Percentiles rank a stretch among this genome's conserved stretches.
Evolutionary conservation across 2,888 invertebrate species (phyloP).

Genomic region (Cosmopolites sordidus): DNA sequence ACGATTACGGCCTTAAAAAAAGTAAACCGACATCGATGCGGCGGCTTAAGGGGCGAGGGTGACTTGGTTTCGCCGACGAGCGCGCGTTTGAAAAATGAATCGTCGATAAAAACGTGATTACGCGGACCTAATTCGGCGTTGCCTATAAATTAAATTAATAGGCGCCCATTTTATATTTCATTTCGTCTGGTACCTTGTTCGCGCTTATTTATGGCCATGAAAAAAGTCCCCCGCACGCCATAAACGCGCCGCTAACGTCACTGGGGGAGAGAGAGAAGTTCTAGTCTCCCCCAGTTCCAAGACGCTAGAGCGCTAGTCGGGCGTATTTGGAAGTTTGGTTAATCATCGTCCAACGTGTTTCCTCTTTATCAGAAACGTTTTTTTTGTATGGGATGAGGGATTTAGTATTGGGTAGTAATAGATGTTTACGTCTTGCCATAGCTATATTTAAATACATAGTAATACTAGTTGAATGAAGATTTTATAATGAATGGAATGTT

Average conservation of each 20-base stretch:
- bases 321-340: slow-evolving; percentile 9
- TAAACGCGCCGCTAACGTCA: slow-evolving; percentile 14
- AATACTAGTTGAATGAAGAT: too few species aligned
- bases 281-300: slow-evolving; percentile 23
- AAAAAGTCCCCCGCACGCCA: slow-evolving; percentile 29
- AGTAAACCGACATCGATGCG: too few species aligned
- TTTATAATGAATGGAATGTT: too few species aligned
- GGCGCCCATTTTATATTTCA: slow-evolving; percentile 39
- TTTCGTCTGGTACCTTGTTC: slow-evolving; percentile 38
- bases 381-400: too few species aligned
- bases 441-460: too few species aligned
- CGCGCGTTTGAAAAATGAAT: slow-evolving; percentile 11
- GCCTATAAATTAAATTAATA: slow-evolving; percentile 39
- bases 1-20: too few species aligned
- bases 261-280: slow-evolving; percentile 27
- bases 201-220: slow-evolving; percentile 35
- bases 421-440: too few species aligned
- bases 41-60: too few species aligned
- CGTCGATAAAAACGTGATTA: slow-evolving; percentile 35
- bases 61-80: too few species aligned
- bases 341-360: background rate
- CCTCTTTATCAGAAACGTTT: too few species aligned
- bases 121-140: slow-evolving; percentile 33
- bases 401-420: too few species aligned
- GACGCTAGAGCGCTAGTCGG: slow-evolving; percentile 12